phyloP scores from a whole-genome alignment of 2,888 invertebrate species.

The Celastrina argiolus region DNA sequence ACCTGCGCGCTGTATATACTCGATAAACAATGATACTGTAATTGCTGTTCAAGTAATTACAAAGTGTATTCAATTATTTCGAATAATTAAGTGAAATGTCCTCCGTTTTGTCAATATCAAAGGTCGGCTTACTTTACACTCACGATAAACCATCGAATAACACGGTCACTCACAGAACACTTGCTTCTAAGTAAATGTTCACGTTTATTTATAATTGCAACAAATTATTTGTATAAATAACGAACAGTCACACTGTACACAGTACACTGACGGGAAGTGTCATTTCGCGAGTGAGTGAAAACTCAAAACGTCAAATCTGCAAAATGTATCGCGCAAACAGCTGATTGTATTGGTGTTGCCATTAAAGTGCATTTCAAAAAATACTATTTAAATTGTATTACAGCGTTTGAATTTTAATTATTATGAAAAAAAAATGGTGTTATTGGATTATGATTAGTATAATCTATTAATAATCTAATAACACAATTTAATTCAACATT shows the following conservation, averaged over 20 bases:
- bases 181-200: not conserved
- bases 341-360: not conserved
- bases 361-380: not conserved
- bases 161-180: slow-evolving; percentile 4
- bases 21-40: slow-evolving; percentile 4
- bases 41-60: not conserved
- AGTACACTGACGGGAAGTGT: not conserved
- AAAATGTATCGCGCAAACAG: not conserved
- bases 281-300: slow-evolving; percentile 1
- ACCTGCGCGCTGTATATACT: not conserved
- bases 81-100: not conserved
- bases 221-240: not conserved
- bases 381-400: too few relatives aligned
- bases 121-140: not conserved
- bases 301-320: slow-evolving; percentile 5
- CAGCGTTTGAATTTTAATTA: too few relatives aligned
- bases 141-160: not conserved
- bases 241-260: not conserved
- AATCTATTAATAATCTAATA: too few relatives aligned
- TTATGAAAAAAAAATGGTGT: too few relatives aligned
- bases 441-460: too few relatives aligned
- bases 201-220: not conserved
- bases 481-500: too few relatives aligned
- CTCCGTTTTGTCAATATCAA: slow-evolving; percentile 9
- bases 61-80: not conserved